Evolutionary conservation across 2,888 invertebrate species (phyloP), one percentile per base, ranked within the genome.

Genomic region (Drosophila subsilvestris): DNA sequence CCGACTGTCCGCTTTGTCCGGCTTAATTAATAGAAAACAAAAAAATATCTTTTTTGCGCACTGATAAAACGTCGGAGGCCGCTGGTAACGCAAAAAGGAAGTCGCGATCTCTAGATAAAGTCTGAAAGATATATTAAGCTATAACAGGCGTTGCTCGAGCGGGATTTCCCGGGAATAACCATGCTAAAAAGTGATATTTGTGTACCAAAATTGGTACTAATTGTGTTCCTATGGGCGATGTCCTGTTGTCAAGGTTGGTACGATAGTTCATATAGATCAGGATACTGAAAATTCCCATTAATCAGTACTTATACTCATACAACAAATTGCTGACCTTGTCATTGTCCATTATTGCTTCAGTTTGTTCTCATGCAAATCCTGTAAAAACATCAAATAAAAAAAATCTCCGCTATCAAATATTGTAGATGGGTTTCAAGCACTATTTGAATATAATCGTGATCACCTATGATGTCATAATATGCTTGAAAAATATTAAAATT

Each of bases 241-340:
- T 76, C 60, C 56, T 22, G 49, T 18, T 32, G n/a, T 37, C 74
- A 78, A 83, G 83, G 83, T 83, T 84, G 42, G 89, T 88, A 88
- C 66, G 20, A 22, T n/a, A 48, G 2, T 65, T 42, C n/a, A n/a
- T 14, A 5, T 8, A 27, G 32, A 18, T 29, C 8, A 29, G 3
- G 10, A 20, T 27, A 27, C 47, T 27, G n/a, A 10, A 48, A 27
- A 10, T 17, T 14, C 14, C 3, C 22, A 32, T 61, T 61, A n/a
- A 8, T 49, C 6, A 25, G 20, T 14, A 7, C 22, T 8, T 25
- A 0, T 48, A 25, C 8, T 20, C 12, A 10, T 8, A 47, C 10
- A 47, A 32, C 32, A 48, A 62, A 27, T 32, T 12, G 32, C 32
- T 32, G 32, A 0, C 12, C 12, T 32, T 32, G 6, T 14, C 37